phyloP scores from a whole-genome alignment of 64 coral and sea anemone species.

The Stichodactyla mertensii region DNA sequence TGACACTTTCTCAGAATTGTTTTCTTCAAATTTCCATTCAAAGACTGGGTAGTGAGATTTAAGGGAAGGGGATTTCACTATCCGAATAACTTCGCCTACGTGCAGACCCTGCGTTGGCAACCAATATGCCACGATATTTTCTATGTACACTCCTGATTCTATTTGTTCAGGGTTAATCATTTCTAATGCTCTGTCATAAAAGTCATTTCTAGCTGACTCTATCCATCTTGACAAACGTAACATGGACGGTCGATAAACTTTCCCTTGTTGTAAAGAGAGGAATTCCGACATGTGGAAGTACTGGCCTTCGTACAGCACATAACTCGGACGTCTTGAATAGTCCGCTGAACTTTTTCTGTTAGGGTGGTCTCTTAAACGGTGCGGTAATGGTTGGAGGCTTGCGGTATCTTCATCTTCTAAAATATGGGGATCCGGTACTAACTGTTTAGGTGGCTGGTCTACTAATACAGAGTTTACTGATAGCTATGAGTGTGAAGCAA shows the following conservation, averaged over 20 bases:
- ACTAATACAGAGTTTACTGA: no score
- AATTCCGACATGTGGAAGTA: conserved; percentile 33
- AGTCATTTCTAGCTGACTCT: no score
- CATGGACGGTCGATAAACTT: no score
- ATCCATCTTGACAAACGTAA: no score
- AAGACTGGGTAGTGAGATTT: conserved; percentile 15
- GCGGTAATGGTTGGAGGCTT: not conserved
- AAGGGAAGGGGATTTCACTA: conserved; percentile 19
- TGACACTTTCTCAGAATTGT: not conserved
- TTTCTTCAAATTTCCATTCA: conserved; percentile 11
- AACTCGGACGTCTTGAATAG: conserved; percentile 27
- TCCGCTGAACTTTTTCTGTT: not conserved
- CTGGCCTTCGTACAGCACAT: conserved; percentile 24
- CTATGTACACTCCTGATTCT: conserved; percentile 1
- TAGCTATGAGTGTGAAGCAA: no score
- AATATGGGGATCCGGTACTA: no score
- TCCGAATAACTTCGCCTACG: conserved; percentile 6
- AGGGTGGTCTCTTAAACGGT: not conserved
- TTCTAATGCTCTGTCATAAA: no score
- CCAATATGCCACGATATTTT: conserved; percentile 17
- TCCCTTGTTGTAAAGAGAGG: conserved; percentile 22
- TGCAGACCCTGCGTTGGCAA: conserved; percentile 28
- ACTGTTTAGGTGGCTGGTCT: no score
- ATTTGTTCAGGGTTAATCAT: no score
- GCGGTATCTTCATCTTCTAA: not conserved